These are phyloP conservation scores for Melanaphis sacchari DNA, from an alignment of 1,140 invertebrate species.

Conservation along the genomic window DNA sequence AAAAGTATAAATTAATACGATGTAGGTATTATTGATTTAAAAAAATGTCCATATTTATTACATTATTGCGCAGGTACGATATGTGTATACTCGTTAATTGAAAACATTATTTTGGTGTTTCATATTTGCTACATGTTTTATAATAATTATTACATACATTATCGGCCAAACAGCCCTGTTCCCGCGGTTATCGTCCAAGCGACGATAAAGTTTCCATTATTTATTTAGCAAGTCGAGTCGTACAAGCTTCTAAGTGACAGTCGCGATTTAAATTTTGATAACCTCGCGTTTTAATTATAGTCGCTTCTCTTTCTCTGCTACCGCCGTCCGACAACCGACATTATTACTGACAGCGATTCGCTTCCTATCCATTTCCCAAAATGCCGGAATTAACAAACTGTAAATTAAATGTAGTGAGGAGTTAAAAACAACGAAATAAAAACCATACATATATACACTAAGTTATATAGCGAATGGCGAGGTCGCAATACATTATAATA, in stretches of 20 bases:
- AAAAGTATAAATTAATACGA: too few relatives aligned
- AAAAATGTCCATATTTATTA: too few relatives aligned
- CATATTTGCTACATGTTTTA: not conserved
- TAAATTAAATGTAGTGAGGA: not conserved
- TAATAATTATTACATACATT: not conserved
- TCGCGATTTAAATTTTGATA: not conserved
- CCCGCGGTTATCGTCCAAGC: not conserved
- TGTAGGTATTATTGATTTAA: too few relatives aligned
- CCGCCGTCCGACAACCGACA: not conserved
- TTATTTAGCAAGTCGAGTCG: not conserved
- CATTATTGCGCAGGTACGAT: too few relatives aligned
- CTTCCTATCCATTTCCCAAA: slow-evolving; percentile 3
- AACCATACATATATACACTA: not conserved
- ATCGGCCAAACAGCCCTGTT: not conserved
- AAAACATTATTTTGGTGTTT: not conserved
- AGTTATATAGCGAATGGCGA: not conserved
- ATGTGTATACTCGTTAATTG: too few relatives aligned
- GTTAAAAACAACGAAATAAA: not conserved
- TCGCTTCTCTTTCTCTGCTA: not conserved
- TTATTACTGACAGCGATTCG: not conserved
- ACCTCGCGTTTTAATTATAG: not conserved
- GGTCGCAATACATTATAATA: not conserved
- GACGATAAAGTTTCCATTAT: not conserved
- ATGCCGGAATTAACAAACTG: not conserved
- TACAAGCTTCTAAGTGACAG: not conserved